These are phyloP conservation scores for Drosophila phalerata DNA, from an alignment of 2,888 invertebrate genomes.

Conservation along the genomic window DNA sequence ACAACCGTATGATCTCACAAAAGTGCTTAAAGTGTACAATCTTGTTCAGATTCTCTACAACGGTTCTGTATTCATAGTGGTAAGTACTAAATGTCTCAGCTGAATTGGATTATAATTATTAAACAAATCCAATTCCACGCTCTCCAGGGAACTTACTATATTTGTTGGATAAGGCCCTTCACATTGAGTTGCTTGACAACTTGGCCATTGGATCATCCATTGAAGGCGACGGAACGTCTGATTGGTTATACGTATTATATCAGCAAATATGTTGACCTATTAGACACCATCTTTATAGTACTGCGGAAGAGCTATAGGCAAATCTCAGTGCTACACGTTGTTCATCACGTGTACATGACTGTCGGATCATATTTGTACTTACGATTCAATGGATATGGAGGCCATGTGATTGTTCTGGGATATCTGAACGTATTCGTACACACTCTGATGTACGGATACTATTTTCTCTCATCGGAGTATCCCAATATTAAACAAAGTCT, in stretches of 20 bases:
- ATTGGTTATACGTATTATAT: constrained; percentile 25
- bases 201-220: constrained; percentile 19
- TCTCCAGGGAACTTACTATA: neutral
- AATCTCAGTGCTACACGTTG: constrained; percentile 59
- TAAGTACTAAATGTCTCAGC: neutral
- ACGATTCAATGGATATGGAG: constrained; percentile 87
- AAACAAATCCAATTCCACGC: no score
- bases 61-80: constrained; percentile 85
- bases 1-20: constrained; percentile 90
- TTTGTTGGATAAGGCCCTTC: neutral
- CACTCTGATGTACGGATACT: constrained; percentile 93
- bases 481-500: constrained; percentile 89
- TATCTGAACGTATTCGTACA: constrained; percentile 92
- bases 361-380: constrained; percentile 1
- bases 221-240: constrained; percentile 35
- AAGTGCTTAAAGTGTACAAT: constrained; percentile 92
- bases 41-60: constrained; percentile 94
- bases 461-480: constrained; percentile 90
- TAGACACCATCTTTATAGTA: constrained; percentile 65
- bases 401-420: constrained; percentile 89
- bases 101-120: neutral
- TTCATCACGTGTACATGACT: constrained; percentile 59
- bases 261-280: constrained; percentile 55
- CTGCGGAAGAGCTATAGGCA: constrained; percentile 65
- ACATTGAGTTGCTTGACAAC: constrained; percentile 31